A percentile compares a stretch with the other conserved stretches of the same genome.
These are phyloP conservation scores for Calycopis cecrops DNA, from an alignment of 1,140 invertebrate genomes.

Conservation along the genomic window DNA sequence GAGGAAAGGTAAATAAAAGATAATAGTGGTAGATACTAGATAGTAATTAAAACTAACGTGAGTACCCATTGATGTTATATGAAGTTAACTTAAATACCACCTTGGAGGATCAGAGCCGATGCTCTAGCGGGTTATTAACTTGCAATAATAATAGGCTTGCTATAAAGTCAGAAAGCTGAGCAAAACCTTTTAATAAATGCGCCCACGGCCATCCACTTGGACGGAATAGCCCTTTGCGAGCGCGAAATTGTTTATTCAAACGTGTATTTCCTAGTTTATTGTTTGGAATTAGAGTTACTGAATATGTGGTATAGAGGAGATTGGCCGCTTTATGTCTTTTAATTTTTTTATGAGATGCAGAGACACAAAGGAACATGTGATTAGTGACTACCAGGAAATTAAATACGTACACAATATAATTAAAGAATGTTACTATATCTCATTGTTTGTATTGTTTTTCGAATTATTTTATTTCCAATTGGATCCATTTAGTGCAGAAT, in stretches of 20 bases:
- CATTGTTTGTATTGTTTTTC: too few relatives aligned
- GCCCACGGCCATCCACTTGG: slow-evolving; percentile 19
- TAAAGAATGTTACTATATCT: too few relatives aligned
- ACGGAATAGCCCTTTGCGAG: slow-evolving; percentile 17
- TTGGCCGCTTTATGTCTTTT: too few relatives aligned
- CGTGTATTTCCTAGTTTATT: slow-evolving; percentile 15
- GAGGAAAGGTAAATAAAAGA: too few relatives aligned
- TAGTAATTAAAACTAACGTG: slow-evolving; percentile 5
- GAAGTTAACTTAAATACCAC: slow-evolving; percentile 15
- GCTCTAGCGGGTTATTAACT: slow-evolving; percentile 22
- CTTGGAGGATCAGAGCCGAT: slow-evolving; percentile 12
- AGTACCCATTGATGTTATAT: slow-evolving; percentile 4
- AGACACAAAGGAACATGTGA: too few relatives aligned
- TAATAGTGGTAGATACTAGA: not conserved
- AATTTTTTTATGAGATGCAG: too few relatives aligned
- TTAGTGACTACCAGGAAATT: too few relatives aligned
- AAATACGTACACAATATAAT: too few relatives aligned
- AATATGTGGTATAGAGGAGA: not conserved
- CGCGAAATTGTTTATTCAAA: slow-evolving; percentile 19
- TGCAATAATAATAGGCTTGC: slow-evolving; percentile 25
- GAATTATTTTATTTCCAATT: too few relatives aligned
- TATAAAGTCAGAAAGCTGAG: slow-evolving; percentile 20
- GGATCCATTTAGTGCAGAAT: too few relatives aligned
- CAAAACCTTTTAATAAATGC: slow-evolving; percentile 24
- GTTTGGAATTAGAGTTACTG: slow-evolving; percentile 11